Percentiles rank a stretch among this genome's conserved stretches.
Conservation (phyloP, 2,113 vertebrate species). For the Macquaria australasica region DNA sequence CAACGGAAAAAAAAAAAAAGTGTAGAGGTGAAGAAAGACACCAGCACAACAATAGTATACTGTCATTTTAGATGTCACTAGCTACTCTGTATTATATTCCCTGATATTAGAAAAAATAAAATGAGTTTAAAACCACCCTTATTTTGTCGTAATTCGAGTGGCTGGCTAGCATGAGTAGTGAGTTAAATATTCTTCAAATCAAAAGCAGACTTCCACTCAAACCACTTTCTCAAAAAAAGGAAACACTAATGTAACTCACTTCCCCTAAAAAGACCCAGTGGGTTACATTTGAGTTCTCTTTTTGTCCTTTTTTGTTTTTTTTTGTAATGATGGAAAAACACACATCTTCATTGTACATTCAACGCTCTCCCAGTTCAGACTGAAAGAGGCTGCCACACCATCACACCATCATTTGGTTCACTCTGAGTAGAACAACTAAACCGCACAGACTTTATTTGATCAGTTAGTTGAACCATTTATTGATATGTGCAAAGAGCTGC, state of each 20-base stretch:
- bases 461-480: constrained; percentile 82
- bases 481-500: constrained; percentile 91
- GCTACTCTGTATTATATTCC: constrained; percentile 81
- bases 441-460: constrained; percentile 77
- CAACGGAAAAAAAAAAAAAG: constrained; percentile 65
- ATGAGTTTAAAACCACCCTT: constrained; percentile 58
- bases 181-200: constrained; percentile 61
- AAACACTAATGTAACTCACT: constrained; percentile 80
- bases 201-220: constrained; percentile 75
- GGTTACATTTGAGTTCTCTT: constrained; percentile 65
- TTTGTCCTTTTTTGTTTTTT: constrained; percentile 16
- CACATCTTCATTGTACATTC: constrained; percentile 81
- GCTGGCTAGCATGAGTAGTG: constrained; percentile 54
- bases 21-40: constrained; percentile 73
- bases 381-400: constrained; percentile 57
- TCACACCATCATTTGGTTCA: constrained; percentile 77
- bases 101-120: constrained; percentile 82
- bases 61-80: constrained; percentile 69
- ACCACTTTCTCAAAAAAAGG: constrained; percentile 77
- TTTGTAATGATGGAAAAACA: constrained; percentile 53
- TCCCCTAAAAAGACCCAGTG: constrained; percentile 65
- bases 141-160: constrained; percentile 59
- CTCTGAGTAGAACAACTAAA: constrained; percentile 79
- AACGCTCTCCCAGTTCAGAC: constrained; percentile 65
- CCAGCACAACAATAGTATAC: constrained; percentile 60